These are phyloP conservation scores for Falco columbarius DNA, from an alignment of 2,797 vertebrate genomes.

Conservation along the genomic window DNA sequence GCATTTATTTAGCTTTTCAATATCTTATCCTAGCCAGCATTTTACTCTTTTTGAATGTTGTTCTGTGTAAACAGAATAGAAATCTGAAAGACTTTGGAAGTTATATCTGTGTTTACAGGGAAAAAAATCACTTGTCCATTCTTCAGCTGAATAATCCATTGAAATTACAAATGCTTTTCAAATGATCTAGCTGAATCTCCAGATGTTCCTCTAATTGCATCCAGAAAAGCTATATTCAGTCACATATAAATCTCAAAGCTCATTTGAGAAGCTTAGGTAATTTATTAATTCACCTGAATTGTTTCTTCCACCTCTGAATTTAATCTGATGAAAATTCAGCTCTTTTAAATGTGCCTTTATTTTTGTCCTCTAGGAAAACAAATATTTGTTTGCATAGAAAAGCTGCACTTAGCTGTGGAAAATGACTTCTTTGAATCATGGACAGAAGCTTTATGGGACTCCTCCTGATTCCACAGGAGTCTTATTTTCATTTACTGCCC, in stretches of 20 bases:
- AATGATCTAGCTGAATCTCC: not conserved
- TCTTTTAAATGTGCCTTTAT: slow-evolving; percentile 12
- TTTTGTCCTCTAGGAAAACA: slow-evolving; percentile 31
- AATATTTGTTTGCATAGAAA: slow-evolving; percentile 33
- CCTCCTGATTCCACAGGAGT: slow-evolving; percentile 30
- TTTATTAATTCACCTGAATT: slow-evolving; percentile 58
- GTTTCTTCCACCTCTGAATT: slow-evolving; percentile 29
- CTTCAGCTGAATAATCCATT: slow-evolving; percentile 22
- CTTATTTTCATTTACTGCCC: slow-evolving; percentile 58
- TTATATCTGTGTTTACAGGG: not conserved
- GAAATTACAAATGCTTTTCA: slow-evolving; percentile 26
- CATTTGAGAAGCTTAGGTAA: not conserved
- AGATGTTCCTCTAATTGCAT: slow-evolving; percentile 48
- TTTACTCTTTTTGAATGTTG: not conserved
- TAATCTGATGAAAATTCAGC: slow-evolving; percentile 2
- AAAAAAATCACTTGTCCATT: not conserved
- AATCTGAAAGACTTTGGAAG: not conserved
- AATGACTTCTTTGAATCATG: slow-evolving; percentile 46
- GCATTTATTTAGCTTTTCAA: slow-evolving; percentile 21
- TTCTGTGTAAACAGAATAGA: not conserved
- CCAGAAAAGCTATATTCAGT: not conserved
- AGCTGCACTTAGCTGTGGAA: slow-evolving; percentile 20
- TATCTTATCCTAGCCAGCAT: not conserved
- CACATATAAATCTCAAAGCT: slow-evolving; percentile 21
- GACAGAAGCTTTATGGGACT: slow-evolving; percentile 50